Conservation (phyloP, 2,797 vertebrate species). For the Natrix natrix region DNA sequence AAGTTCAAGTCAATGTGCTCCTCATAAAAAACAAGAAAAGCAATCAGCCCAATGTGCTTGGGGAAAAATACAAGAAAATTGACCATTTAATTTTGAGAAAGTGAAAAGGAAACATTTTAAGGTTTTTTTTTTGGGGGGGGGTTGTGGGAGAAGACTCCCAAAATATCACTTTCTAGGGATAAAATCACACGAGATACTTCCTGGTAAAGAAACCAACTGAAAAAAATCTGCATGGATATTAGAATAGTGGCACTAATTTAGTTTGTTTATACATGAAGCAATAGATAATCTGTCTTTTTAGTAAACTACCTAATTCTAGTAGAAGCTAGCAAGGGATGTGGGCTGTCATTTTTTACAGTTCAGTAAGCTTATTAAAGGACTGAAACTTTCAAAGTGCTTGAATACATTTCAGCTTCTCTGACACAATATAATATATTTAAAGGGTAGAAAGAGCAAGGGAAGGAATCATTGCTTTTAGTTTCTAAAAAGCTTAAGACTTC, state of each 20-base stretch:
- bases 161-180: neutral
- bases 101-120: neutral
- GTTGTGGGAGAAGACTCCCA: neutral
- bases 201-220: conserved; percentile 25
- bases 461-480: neutral
- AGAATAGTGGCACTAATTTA: conserved; percentile 1
- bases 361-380: conserved; percentile 72
- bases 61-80: neutral
- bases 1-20: conserved; percentile 14
- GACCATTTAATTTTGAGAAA: neutral
- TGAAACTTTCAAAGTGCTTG: conserved; percentile 67
- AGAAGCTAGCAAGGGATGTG: conserved; percentile 65
- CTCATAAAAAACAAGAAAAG: conserved; percentile 18
- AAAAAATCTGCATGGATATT: neutral
- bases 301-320: conserved; percentile 61
- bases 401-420: conserved; percentile 54
- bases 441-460: conserved; percentile 43
- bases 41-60: conserved; percentile 4
- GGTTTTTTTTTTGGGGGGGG: too few species aligned
- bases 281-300: conserved; percentile 50
- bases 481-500: conserved; percentile 15
- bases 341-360: conserved; percentile 66
- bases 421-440: conserved; percentile 58
- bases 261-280: conserved; percentile 51
- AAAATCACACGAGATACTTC: neutral